A percentile compares a stretch with the other conserved stretches of the same genome.
Conservation (phyloP, 2,888 invertebrate genomes). For the Stenodema calcarata region DNA sequence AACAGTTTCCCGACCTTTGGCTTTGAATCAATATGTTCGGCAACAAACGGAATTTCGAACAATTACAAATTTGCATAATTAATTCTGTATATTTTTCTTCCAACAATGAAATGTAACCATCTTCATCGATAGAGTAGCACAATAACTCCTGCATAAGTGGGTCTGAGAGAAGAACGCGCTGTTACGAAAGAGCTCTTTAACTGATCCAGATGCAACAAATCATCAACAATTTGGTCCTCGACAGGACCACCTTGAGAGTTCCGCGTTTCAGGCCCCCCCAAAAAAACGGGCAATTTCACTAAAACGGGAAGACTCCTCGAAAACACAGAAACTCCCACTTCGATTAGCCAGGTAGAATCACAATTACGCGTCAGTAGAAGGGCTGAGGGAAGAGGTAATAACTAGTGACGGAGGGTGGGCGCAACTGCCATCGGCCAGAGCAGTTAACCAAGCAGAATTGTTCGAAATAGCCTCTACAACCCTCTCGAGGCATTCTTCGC, state of each 20-base stretch:
- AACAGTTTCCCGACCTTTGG: too few species aligned
- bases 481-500: not conserved
- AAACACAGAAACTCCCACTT: not conserved
- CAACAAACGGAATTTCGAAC: too few species aligned
- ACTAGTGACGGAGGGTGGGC: not conserved
- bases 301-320: not conserved
- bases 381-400: not conserved
- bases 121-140: too few species aligned
- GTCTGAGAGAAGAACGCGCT: too few species aligned
- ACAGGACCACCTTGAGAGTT: constrained; percentile 17
- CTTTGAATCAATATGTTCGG: too few species aligned
- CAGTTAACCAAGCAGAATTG: not conserved
- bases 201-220: not conserved
- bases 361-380: not conserved
- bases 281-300: constrained; percentile 20
- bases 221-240: too few species aligned
- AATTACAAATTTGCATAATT: too few species aligned
- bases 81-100: too few species aligned
- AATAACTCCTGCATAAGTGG: too few species aligned
- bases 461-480: not conserved
- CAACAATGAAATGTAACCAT: too few species aligned
- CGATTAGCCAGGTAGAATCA: constrained; percentile 34
- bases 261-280: not conserved
- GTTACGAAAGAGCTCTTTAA: not conserved
- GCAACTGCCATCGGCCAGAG: not conserved